phyloP scores from a whole-genome alignment of 2,113 vertebrate species.

The Notothenia rossii region DNA sequence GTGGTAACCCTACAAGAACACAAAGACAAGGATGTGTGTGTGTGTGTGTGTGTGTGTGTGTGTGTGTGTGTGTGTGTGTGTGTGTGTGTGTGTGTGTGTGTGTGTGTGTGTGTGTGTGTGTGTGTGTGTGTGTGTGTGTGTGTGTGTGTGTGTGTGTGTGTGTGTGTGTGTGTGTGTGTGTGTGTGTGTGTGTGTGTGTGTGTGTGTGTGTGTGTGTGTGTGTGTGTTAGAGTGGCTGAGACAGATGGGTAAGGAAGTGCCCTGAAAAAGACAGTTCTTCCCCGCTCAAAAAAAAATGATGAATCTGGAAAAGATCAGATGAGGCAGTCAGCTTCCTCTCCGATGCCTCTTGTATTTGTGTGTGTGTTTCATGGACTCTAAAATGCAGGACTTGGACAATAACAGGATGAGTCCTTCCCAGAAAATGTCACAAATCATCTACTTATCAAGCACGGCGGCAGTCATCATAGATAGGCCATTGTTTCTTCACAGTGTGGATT shows the following conservation, averaged over 20 bases:
- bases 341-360: slow-evolving; percentile 13
- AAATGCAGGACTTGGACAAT: slow-evolving; percentile 67
- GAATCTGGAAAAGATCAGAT: slow-evolving; percentile 59
- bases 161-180: neutral
- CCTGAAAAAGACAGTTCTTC: slow-evolving; percentile 32
- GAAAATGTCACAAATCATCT: slow-evolving; percentile 70
- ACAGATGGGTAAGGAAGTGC: slow-evolving; percentile 53
- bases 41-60: neutral
- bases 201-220: neutral
- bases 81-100: neutral
- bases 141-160: neutral
- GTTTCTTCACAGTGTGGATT: slow-evolving; percentile 37
- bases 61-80: neutral
- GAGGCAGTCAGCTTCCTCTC: slow-evolving; percentile 47
- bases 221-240: slow-evolving; percentile 41
- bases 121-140: neutral
- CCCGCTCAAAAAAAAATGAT: slow-evolving; percentile 48
- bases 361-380: slow-evolving; percentile 11
- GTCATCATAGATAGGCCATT: slow-evolving; percentile 57
- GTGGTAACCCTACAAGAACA: too few species aligned
- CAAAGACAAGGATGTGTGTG: too few species aligned
- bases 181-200: too few species aligned
- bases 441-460: slow-evolving; percentile 62
- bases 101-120: neutral
- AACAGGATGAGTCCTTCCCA: slow-evolving; percentile 76